A percentile compares a stretch with the other conserved stretches of the same genome.
Conservation (phyloP, 2,888 invertebrate species). For the Abrostola tripartita region DNA sequence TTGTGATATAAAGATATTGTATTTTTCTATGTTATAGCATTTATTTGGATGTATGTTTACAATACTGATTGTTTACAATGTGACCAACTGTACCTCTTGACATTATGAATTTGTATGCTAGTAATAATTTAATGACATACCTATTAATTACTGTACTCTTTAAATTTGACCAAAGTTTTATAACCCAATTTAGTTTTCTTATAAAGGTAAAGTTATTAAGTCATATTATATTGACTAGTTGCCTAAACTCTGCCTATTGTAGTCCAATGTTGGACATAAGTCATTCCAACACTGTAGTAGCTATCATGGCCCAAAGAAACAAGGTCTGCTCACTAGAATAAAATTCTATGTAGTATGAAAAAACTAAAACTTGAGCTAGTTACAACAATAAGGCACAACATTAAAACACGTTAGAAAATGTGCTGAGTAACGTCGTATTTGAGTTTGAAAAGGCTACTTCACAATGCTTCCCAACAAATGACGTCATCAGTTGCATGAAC, state of each 20-base stretch:
- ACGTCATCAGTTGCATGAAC: no score
- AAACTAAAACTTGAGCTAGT: no score
- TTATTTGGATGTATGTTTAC: slow-evolving; percentile 59
- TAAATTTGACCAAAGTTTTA: slow-evolving; percentile 45
- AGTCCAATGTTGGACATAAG: slow-evolving; percentile 1
- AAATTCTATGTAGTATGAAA: no score
- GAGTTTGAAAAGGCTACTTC: no score
- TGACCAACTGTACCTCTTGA: slow-evolving; percentile 66
- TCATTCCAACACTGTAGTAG: background rate
- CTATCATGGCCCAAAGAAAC: no score
- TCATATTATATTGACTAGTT: background rate
- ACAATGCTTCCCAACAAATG: no score
- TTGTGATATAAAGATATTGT: slow-evolving; percentile 68
- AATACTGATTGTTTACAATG: slow-evolving; percentile 57
- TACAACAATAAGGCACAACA: no score
- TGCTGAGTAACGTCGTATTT: no score
- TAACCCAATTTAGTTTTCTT: slow-evolving; percentile 32
- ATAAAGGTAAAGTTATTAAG: slow-evolving; percentile 12
- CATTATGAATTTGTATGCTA: slow-evolving; percentile 62
- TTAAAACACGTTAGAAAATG: no score
- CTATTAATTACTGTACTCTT: slow-evolving; percentile 30
- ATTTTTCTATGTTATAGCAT: slow-evolving; percentile 62
- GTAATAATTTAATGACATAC: slow-evolving; percentile 30
- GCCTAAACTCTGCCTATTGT: background rate
- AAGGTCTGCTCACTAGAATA: no score